Conservation (phyloP, 2,797 vertebrate species). For the Numenius phaeopus region DNA sequence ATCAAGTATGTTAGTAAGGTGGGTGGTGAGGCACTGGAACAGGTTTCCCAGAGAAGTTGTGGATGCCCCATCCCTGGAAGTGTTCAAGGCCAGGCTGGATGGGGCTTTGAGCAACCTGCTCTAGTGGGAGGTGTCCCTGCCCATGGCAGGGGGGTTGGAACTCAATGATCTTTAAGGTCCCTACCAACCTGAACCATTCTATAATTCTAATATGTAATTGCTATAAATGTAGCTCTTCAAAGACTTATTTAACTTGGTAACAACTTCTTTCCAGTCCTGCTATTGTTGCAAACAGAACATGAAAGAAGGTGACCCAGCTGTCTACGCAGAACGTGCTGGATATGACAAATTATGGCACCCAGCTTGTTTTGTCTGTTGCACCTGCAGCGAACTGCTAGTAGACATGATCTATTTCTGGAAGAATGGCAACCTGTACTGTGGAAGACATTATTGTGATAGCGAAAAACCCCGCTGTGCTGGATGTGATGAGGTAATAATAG, state of each 20-base stretch:
- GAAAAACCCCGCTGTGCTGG: conserved; percentile 96
- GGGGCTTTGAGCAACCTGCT: too few relatives aligned
- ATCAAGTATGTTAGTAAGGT: background rate
- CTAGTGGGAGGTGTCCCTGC: too few relatives aligned
- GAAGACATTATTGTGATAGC: conserved; percentile 97
- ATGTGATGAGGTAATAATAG: conserved; percentile 91
- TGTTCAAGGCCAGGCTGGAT: too few relatives aligned
- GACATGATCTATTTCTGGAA: conserved; percentile 99
- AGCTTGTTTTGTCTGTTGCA: conserved; percentile 93
- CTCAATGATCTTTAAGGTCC: too few relatives aligned
- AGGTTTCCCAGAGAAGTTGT: too few relatives aligned
- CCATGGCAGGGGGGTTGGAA: too few relatives aligned
- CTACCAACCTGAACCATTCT: too few relatives aligned
- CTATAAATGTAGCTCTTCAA: background rate
- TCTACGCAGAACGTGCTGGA: conserved; percentile 94
- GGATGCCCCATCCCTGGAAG: too few relatives aligned
- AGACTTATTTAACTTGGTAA: background rate
- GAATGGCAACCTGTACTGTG: conserved; percentile 93
- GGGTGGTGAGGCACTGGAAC: too few relatives aligned
- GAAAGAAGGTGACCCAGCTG: conserved; percentile 91
- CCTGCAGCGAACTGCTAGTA: conserved; percentile 92
- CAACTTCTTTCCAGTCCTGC: conserved; percentile 84
- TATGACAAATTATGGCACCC: conserved; percentile 98
- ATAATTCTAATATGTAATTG: background rate
- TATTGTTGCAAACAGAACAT: conserved; percentile 88